Evolutionary conservation across 2,888 invertebrate species (phyloP).

Genomic region (Cantharis rufa): DNA sequence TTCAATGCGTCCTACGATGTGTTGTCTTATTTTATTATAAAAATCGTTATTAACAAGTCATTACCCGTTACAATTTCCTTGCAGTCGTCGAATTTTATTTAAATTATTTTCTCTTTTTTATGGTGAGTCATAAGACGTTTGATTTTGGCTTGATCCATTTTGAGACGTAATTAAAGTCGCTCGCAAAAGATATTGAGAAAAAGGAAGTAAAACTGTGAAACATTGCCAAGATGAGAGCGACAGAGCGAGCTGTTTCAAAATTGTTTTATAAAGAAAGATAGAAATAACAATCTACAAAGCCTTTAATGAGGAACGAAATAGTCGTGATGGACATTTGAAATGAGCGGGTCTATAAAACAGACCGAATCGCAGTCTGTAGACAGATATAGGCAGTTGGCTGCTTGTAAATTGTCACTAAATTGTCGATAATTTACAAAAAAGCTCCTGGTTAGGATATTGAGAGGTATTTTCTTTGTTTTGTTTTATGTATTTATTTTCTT

Average conservation of each 20-base stretch:
- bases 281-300: slow-evolving; percentile 61
- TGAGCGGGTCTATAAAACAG: slow-evolving; percentile 56
- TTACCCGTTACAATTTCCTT: slow-evolving; percentile 49
- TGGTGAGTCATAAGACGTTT: slow-evolving; percentile 20
- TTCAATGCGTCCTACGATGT: slow-evolving; percentile 43
- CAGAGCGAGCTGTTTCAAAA: slow-evolving; percentile 7
- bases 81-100: slow-evolving; percentile 40
- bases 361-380: slow-evolving; percentile 45
- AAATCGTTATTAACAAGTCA: slow-evolving; percentile 50
- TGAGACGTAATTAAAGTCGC: slow-evolving; percentile 37
- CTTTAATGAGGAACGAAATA: slow-evolving; percentile 68
- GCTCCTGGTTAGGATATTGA: slow-evolving; percentile 30
- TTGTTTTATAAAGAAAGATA: slow-evolving; percentile 33
- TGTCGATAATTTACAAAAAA: slow-evolving; percentile 36
- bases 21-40: slow-evolving; percentile 42
- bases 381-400: slow-evolving; percentile 51
- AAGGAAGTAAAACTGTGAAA: slow-evolving; percentile 39
- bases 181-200: slow-evolving; percentile 41
- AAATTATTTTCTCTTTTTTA: slow-evolving; percentile 33
- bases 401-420: slow-evolving; percentile 52
- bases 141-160: slow-evolving; percentile 23
- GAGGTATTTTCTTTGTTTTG: slow-evolving; percentile 28
- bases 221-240: slow-evolving; percentile 29
- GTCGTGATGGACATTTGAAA: slow-evolving; percentile 69
- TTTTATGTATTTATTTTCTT: slow-evolving; percentile 9